Evolutionary conservation across 1,140 invertebrate genomes (phyloP), one percentile per base, ranked within the genome.

Genomic region (Megalonaias nervosa): DNA sequence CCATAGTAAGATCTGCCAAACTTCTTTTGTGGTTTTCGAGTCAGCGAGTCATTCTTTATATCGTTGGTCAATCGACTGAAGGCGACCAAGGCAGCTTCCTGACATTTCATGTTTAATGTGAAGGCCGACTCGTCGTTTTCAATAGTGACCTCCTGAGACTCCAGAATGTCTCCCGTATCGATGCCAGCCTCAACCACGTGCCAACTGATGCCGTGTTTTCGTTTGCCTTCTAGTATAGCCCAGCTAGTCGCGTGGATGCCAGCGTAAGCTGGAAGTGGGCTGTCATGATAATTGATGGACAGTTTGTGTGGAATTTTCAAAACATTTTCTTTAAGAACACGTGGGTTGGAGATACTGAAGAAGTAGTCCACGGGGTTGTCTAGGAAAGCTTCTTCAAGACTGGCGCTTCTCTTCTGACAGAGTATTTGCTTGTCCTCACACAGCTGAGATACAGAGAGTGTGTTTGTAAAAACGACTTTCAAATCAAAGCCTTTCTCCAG

Each of bases 291-390:
- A 56, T 85, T 85, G 38, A 85, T 81, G 14, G 82, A 74, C 31
- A 84, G 23, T 61, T 61, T 58, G n/a, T 60, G 58, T 17, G 84
- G 81, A 14, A 85, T 38, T 60, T 67, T 12, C 16, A 84, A 57
- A 21, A 81, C 77, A 67, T 72, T 69, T 58, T 82, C 71, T 17
- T 67, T 79, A 13, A 85, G 77, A 62, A 85, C 77, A 23, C 80
- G 61, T 15, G 84, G 84, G 69, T 85, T 85, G 60, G 77, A 81
- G n/a, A 85, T 85, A 26, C 84, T 85, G 59, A 85, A 84, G 2
- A 85, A 70, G 58, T 81, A 84, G 58, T 85, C 76, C 12, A 80
- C 71, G 15, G 55, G 11, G 23, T 56, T 48, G 15, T 74, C 65
- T 17, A 58, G 65, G 19, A 83, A 55, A 31, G 79, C 56, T 21